A percentile compares a stretch with the other conserved stretches of the same genome.
Conservation (phyloP, 2,797 vertebrate species). For the Coendou prehensilis region DNA sequence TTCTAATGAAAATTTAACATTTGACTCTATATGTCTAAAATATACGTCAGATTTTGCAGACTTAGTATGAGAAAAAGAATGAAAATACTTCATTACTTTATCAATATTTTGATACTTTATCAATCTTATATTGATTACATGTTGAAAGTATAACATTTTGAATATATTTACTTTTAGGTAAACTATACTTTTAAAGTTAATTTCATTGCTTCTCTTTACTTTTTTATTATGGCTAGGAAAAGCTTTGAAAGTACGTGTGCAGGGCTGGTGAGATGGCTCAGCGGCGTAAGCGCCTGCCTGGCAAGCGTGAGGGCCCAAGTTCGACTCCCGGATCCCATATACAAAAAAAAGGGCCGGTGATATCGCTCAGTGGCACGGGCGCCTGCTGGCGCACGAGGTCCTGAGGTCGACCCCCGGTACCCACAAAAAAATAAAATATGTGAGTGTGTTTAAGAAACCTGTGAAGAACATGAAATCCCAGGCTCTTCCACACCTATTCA, state of each 20-base stretch:
- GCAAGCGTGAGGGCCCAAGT: no score
- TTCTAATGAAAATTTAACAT: background rate
- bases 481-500: background rate
- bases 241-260: background rate
- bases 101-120: no score
- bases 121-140: background rate
- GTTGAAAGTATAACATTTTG: background rate
- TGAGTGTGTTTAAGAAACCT: background rate
- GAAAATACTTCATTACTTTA: background rate
- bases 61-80: background rate
- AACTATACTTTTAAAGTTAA: background rate
- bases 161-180: background rate
- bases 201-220: slow-evolving; percentile 10
- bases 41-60: background rate
- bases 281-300: no score
- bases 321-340: no score
- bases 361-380: no score
- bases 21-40: background rate
- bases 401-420: no score
- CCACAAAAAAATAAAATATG: background rate
- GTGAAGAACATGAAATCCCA: background rate
- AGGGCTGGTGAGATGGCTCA: no score
- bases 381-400: no score
- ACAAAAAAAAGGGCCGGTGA: no score
- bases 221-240: background rate